phyloP scores from a whole-genome alignment of 1,140 invertebrate genomes.

The Tetragnatha versicolor region DNA sequence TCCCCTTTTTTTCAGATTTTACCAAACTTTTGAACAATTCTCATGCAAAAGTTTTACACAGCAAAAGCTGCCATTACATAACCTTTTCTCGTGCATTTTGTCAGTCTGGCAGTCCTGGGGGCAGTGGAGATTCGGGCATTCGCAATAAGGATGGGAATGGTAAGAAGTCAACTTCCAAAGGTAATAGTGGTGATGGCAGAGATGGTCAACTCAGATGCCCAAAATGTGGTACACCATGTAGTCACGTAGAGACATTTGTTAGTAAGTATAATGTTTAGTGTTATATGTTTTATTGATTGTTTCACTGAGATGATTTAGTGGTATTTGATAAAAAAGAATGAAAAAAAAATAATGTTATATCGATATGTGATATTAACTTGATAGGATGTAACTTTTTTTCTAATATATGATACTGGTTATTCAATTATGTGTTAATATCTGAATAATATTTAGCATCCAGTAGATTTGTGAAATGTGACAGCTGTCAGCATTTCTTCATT shows the following conservation, averaged over 20 bases:
- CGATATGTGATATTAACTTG: too few species aligned
- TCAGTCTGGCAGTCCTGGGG: background rate
- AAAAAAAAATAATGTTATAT: too few species aligned
- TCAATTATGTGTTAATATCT: background rate
- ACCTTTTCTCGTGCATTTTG: conserved; percentile 3
- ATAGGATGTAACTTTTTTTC: too few species aligned
- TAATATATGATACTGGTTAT: background rate
- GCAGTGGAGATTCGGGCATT: background rate
- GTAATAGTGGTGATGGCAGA: conserved; percentile 58
- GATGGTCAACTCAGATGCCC: conserved; percentile 80
- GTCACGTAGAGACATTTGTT: conserved; percentile 95
- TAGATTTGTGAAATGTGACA: conserved; percentile 94
- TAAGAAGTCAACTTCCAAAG: conserved; percentile 17
- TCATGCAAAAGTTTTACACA: background rate
- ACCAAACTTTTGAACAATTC: conserved; percentile 21
- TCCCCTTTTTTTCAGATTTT: conserved; percentile 9
- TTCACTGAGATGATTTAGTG: too few species aligned
- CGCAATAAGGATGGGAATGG: conserved; percentile 5
- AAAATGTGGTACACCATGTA: conserved; percentile 94
- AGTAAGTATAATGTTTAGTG: too few species aligned
- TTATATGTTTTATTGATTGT: too few species aligned
- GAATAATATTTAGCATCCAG: conserved; percentile 60
- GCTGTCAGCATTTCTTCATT: conserved; percentile 98
- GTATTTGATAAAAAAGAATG: too few species aligned
- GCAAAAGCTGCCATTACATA: background rate